Evolutionary conservation across 2,888 invertebrate genomes (phyloP), one percentile per base, ranked within the genome.

Genomic region (Sepiola atlantica): DNA sequence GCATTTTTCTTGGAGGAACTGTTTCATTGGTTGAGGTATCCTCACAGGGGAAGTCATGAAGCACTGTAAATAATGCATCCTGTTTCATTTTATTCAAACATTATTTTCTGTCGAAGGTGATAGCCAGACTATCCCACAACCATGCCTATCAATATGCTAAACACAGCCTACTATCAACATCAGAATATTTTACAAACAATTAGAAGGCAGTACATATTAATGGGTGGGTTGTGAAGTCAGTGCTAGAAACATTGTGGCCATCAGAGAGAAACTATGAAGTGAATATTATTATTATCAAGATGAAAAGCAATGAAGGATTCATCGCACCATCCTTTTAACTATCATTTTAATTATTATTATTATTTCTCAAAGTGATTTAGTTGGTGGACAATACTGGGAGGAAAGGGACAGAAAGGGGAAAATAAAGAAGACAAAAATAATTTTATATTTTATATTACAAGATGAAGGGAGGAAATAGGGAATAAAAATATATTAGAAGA

Each of bases 131-230:
- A n/a, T 20, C 12, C 16, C 77, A 32, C 77, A 77, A 77, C 77
- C n/a, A n/a, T 77, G 18, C 77, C 35, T 24, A 92, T 28, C 55
- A 45, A 45, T 92, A 92, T 45, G 92, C 45, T 54, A 77, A 92
- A 92, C 24, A 28, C 45, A 92, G 55, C n/a, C 55, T 54, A 92
- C 92, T 92, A 92, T 55, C 92, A 92, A 92, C 92, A 92, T 92
- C n/a, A 92, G 92, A 54, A 92, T 92, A 92, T 92, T n/a, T 54
- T 92, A 92, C 92, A 92, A 92, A 92, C 92, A 92, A 92, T n/a
- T 92, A 92, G 92, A 28, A 92, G 55, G 54, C 54, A 92, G 92
- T n/a, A 21, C 92, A 35, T 92, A 92, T 45, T 55, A 35, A 55
- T 92, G 32, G 2, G 32, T n/a, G 32, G 1, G 77, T 77, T 77